Evolutionary conservation across 2,113 vertebrate genomes (phyloP).

Genomic region (Tragelaphus buxtoni): DNA sequence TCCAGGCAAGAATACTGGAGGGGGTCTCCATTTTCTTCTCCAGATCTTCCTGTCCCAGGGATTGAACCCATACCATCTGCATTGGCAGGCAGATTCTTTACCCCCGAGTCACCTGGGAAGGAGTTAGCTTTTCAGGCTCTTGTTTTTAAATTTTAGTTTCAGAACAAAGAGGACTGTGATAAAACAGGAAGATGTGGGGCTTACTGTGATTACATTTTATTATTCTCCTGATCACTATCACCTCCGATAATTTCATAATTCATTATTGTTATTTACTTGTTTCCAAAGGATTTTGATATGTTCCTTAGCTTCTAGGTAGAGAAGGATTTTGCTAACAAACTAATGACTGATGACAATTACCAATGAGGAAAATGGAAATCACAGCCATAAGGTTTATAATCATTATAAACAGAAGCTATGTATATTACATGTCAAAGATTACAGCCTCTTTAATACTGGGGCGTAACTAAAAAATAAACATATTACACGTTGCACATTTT

Average conservation of each 20-base stretch:
- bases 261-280: not conserved
- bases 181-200: not conserved
- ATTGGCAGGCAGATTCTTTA: not conserved
- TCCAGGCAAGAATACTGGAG: not conserved
- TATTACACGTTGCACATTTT: not conserved
- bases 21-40: not conserved
- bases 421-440: not conserved
- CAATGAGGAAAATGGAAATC: conserved; percentile 35
- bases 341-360: not conserved
- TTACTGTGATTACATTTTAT: conserved; percentile 22
- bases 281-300: not conserved
- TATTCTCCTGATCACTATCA: conserved; percentile 5
- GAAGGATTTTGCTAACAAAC: not conserved
- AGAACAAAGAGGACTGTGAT: not conserved
- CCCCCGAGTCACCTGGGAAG: not conserved
- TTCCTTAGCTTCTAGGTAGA: not conserved
- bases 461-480: not conserved
- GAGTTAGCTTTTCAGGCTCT: not conserved
- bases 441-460: not conserved
- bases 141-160: not conserved
- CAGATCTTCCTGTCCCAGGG: not conserved
- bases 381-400: not conserved
- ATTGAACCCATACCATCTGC: not conserved
- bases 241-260: not conserved
- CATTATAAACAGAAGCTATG: not conserved